phyloP scores from a whole-genome alignment of 2,113 vertebrate species.

The Nanorana parkeri region DNA sequence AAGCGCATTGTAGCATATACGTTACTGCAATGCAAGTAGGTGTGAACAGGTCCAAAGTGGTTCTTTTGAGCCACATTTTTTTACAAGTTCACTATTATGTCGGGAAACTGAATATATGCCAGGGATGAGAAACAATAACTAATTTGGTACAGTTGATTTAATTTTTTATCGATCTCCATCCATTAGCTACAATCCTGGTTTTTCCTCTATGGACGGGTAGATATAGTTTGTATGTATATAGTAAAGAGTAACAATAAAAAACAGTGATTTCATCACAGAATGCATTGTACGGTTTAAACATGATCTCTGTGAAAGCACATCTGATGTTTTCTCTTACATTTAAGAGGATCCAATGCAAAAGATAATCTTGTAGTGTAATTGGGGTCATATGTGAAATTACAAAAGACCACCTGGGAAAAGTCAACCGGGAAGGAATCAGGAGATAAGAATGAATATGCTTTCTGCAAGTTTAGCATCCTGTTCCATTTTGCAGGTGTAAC shows the following conservation, averaged over 20 bases:
- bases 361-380: conserved; percentile 52
- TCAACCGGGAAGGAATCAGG: conserved; percentile 31
- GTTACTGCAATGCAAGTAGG: too few relatives aligned
- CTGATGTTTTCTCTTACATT: conserved; percentile 11
- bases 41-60: too few relatives aligned
- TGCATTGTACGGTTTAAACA: background rate
- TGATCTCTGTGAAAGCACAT: background rate
- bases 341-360: conserved; percentile 28
- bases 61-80: too few relatives aligned
- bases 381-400: conserved; percentile 52
- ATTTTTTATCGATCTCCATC: too few relatives aligned
- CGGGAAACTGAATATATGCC: too few relatives aligned
- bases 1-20: too few relatives aligned
- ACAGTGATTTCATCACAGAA: conserved; percentile 1
- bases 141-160: too few relatives aligned
- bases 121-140: too few relatives aligned
- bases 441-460: conserved; percentile 37
- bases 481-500: conserved; percentile 53
- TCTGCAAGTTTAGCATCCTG: conserved; percentile 42
- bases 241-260: background rate
- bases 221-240: background rate
- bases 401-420: conserved; percentile 48
- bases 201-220: too few relatives aligned
- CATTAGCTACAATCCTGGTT: too few relatives aligned
- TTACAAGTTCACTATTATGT: too few relatives aligned